These are phyloP conservation scores for Sialia sialis DNA, from an alignment of 2,113 vertebrate species.

Conservation along the genomic window DNA sequence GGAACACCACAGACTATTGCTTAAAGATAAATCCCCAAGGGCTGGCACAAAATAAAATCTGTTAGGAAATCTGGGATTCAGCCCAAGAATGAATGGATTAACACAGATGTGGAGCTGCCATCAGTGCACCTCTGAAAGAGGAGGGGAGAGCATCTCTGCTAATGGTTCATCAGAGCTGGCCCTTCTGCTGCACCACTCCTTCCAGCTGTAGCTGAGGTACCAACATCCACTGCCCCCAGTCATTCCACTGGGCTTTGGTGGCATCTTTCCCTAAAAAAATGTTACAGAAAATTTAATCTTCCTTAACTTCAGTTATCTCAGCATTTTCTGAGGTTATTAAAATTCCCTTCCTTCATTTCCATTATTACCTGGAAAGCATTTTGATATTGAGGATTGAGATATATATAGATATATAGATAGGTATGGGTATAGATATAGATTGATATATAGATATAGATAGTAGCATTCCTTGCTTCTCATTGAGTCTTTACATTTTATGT, in stretches of 20 bases:
- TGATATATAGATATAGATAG: background rate
- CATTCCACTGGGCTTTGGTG: background rate
- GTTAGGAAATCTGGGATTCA: background rate
- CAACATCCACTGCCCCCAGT: background rate
- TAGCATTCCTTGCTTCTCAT: background rate
- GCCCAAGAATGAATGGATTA: background rate
- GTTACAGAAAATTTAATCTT: background rate
- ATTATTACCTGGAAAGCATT: constrained; percentile 23
- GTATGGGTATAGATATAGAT: background rate
- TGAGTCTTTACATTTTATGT: background rate
- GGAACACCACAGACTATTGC: background rate
- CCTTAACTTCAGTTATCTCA: constrained; percentile 4
- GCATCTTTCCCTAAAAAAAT: background rate
- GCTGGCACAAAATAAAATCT: background rate
- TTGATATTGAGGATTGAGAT: background rate
- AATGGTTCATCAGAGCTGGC: background rate
- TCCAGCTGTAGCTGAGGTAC: background rate
- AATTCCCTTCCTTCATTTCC: constrained; percentile 32
- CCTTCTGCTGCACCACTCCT: background rate
- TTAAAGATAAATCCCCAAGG: background rate
- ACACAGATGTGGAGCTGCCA: background rate
- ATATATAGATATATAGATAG: too few relatives aligned
- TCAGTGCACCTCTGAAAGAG: background rate
- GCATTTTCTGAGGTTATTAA: background rate
- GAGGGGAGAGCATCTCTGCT: background rate